A percentile compares a stretch with the other conserved stretches of the same genome.
These are phyloP conservation scores for Euthynnus affinis DNA, from an alignment of 2,797 vertebrate species.

Conservation along the genomic window DNA sequence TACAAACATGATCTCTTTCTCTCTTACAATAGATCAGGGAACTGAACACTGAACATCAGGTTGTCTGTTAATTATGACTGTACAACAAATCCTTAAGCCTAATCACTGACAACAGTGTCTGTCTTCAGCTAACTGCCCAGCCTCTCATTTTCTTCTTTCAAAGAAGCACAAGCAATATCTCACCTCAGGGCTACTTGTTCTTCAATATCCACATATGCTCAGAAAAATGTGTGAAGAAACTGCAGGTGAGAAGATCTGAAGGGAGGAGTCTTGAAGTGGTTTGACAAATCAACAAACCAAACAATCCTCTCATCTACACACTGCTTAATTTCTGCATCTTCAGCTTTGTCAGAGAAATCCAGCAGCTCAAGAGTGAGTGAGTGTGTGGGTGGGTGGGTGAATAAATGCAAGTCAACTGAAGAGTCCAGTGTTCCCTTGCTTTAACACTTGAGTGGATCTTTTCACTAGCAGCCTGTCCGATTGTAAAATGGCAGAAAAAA, in stretches of 20 bases:
- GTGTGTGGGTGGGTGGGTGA: constrained; percentile 24
- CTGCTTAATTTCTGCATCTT: constrained; percentile 19
- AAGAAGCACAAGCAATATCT: constrained; percentile 3
- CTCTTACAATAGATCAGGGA: neutral
- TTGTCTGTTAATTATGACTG: constrained; percentile 22
- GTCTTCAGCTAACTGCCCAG: neutral
- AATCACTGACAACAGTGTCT: constrained; percentile 9
- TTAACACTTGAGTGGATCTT: constrained; percentile 46
- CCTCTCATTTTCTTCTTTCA: constrained; percentile 2
- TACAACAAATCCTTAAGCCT: constrained; percentile 9
- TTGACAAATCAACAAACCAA: constrained; percentile 29
- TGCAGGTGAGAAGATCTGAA: constrained; percentile 29
- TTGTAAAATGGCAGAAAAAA: constrained; percentile 21
- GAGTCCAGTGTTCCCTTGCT: constrained; percentile 38
- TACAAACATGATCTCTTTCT: constrained; percentile 24
- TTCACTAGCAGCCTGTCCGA: constrained; percentile 25
- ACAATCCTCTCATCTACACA: constrained; percentile 3
- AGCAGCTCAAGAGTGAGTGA: constrained; percentile 18
- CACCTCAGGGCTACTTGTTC: constrained; percentile 4
- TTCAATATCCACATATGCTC: constrained; percentile 28
- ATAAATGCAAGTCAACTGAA: constrained; percentile 52
- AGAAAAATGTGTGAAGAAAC: constrained; percentile 33
- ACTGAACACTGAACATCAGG: constrained; percentile 1
- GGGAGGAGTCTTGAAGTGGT: constrained; percentile 18
- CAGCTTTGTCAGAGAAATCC: constrained; percentile 39